Base-by-base conservation (phyloP, 2,113 vertebrate species). In the Caranx ignobilis region DNA sequence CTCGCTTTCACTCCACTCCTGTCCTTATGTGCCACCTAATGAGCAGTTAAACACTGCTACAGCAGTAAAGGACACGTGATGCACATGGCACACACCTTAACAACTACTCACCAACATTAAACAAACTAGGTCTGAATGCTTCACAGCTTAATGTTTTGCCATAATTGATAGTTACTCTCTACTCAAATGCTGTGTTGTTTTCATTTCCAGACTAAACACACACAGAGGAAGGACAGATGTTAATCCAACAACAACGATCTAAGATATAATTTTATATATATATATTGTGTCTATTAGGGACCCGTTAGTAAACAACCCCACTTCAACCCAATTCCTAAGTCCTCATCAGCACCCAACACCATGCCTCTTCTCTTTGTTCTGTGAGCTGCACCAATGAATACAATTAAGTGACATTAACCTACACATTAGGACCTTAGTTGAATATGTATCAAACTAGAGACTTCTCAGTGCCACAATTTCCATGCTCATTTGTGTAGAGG, bases 31-130 rank as follows among this genome's bases (percentile, higher is more conserved):
- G 47, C 11, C 4, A 11, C 41, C 6, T 74, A 47, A 65, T 71
- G 57, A 82, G 35, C 39, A 9, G 57, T 65, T 82, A 65, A 85
- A 79, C 37, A 76, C 32, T 82, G 60, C 59, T 65, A 72, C 19
- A 50, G 63, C 43, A 48, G 64, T 12, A 26, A 56, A 34, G 32
- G n/a, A 19, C 39, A 76, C 3, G 8, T 68, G 50, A 82, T 39
- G 3, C 31, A 34, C 52, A 41, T 19, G 65, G 35, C 37, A 47
- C 63, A n/a, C 45, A 19, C 5, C 21, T 81, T 35, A 60, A 70
- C 74, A 75, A 41, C 60, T 61, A 75, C 32, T 19, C 16, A 26
- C 11, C 37, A 39, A 56, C 10, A 57, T 10, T 3, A 41, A n/a
- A 43, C 47, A 13, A 41, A 64, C 2, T 18, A 48, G 13, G 63